Conservation (phyloP, 2,888 invertebrate species). For the Tolmerus cingulatus region DNA sequence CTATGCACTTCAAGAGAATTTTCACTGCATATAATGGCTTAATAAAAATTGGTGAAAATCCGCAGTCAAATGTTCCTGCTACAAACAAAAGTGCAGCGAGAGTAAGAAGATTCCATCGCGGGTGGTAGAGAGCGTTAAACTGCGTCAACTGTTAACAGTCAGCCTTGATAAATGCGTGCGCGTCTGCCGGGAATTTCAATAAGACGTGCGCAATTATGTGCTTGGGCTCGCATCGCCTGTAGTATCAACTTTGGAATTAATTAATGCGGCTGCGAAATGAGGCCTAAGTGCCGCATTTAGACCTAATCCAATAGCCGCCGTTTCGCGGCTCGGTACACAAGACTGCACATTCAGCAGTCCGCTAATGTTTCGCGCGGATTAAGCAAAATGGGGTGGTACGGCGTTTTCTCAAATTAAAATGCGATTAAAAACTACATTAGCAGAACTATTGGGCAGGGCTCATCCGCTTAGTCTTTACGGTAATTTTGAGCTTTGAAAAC, state of each 20-base stretch:
- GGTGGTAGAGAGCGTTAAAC: background rate
- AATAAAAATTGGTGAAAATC: too few species aligned
- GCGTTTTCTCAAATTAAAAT: slow-evolving; percentile 7
- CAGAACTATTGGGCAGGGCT: background rate
- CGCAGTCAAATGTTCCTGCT: background rate
- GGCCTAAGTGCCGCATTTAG: background rate
- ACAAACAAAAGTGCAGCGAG: background rate
- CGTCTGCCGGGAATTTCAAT: background rate
- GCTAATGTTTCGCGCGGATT: background rate
- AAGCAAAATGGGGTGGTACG: background rate
- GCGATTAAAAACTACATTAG: background rate
- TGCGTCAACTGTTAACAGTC: background rate
- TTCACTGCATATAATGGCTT: too few species aligned
- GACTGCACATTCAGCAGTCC: background rate
- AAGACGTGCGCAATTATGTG: background rate
- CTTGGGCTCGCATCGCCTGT: background rate
- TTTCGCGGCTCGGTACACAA: slow-evolving; percentile 11
- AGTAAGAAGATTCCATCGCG: background rate
- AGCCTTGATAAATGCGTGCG: background rate
- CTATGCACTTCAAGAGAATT: too few species aligned
- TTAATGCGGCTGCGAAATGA: background rate
- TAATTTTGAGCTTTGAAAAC: background rate
- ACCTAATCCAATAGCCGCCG: background rate
- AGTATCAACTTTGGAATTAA: background rate
- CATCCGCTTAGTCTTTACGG: background rate